phyloP scores from a whole-genome alignment of 2,888 invertebrate species.

The Mythimna vitellina region DNA sequence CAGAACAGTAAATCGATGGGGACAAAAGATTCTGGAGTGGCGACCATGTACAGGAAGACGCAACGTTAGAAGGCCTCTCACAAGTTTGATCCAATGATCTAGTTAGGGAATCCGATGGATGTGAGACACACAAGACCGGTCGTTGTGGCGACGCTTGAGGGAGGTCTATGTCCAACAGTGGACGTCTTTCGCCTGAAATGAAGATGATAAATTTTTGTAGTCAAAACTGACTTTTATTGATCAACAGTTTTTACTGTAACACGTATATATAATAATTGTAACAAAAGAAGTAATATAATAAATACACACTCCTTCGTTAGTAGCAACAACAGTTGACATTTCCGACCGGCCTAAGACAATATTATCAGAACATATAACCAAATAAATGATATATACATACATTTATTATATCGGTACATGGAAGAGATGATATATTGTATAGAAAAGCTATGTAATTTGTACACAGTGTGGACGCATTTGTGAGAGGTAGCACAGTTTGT shows the following conservation, averaged over 20 bases:
- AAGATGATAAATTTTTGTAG: background rate
- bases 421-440: conserved; percentile 37
- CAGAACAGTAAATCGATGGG: no score
- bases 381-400: conserved; percentile 37
- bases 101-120: no score
- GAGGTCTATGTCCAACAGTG: no score
- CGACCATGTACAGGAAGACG: no score
- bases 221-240: background rate
- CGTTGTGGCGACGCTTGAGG: no score
- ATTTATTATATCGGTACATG: conserved; percentile 17
- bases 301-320: conserved; percentile 34
- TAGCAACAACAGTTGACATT: conserved; percentile 20
- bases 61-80: no score
- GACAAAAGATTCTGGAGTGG: no score
- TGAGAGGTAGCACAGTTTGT: conserved; percentile 36
- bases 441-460: conserved; percentile 54
- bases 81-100: no score
- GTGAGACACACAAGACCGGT: no score
- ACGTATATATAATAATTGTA: background rate
- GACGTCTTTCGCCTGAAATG: no score
- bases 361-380: conserved; percentile 22
- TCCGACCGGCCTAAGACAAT: conserved; percentile 26
- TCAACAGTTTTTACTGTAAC: background rate
- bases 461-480: conserved; percentile 57
- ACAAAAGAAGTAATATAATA: conserved; percentile 15